Conservation (phyloP, 2,797 vertebrate species). For the Strix occidentalis region DNA sequence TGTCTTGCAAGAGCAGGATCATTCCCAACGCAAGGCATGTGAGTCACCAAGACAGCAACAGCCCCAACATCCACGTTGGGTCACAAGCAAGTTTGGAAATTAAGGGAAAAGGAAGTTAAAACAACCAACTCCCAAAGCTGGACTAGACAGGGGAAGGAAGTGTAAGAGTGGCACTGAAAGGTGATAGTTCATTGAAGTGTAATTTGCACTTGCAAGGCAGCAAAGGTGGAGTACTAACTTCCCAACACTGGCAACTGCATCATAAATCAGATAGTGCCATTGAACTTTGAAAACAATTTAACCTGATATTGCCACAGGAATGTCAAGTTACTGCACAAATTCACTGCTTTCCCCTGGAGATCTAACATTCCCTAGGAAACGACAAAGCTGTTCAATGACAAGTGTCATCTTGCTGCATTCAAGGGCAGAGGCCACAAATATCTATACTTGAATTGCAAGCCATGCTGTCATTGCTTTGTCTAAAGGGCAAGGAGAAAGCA, state of each 20-base stretch:
- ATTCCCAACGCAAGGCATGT: neutral
- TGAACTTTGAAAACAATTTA: neutral
- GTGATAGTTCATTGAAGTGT: neutral
- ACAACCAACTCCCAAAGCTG: neutral
- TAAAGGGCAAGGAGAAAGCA: neutral
- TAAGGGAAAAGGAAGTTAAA: neutral
- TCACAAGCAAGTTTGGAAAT: neutral
- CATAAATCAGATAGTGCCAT: neutral
- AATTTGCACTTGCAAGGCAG: neutral
- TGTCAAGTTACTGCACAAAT: neutral
- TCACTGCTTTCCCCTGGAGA: neutral
- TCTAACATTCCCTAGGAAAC: neutral
- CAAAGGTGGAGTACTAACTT: neutral
- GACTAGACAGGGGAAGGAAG: neutral
- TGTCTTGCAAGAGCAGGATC: neutral
- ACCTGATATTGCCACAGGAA: neutral
- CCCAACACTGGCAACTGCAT: neutral
- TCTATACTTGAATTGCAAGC: neutral
- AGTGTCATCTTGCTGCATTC: neutral
- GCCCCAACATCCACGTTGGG: rapidly evolving
- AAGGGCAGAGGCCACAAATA: neutral
- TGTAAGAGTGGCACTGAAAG: rapidly evolving
- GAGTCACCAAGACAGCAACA: neutral
- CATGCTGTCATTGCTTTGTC: neutral
- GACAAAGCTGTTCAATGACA: neutral